Evolutionary conservation across 2,113 vertebrate species (phyloP).

Genomic region (Burhinus oedicnemus): DNA sequence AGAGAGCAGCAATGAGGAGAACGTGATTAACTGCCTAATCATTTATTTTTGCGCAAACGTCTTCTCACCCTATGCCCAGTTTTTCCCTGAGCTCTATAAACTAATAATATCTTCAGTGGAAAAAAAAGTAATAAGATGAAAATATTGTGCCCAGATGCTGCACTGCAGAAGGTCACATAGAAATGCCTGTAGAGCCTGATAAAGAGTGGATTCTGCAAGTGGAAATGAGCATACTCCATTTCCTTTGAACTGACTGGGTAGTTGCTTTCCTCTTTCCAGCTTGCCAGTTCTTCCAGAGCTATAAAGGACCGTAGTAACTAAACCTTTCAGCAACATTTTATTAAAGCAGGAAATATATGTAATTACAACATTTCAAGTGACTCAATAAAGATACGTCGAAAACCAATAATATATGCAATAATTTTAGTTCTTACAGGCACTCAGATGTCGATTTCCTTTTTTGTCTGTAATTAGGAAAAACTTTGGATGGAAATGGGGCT

Average conservation of each 20-base stretch:
- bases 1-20: neutral
- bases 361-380: slow-evolving; percentile 37
- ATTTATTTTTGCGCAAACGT: neutral
- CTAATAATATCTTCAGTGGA: neutral
- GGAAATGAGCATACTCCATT: neutral
- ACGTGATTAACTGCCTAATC: neutral
- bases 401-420: neutral
- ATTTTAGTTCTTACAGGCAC: neutral
- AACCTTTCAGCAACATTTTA: slow-evolving; percentile 32
- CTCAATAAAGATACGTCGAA: neutral
- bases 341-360: slow-evolving; percentile 23
- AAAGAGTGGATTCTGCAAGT: neutral
- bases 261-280: neutral
- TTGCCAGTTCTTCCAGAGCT: slow-evolving; percentile 10
- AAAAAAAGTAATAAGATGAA: neutral
- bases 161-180: neutral
- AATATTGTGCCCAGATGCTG: slow-evolving; percentile 43
- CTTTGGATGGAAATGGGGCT: neutral
- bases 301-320: neutral
- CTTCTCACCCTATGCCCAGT: neutral
- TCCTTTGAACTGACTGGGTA: slow-evolving; percentile 29
- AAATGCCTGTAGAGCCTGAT: neutral
- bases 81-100: neutral
- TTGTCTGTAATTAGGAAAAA: neutral
- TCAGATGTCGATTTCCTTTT: neutral